Conservation (phyloP, 2,888 invertebrate species). For the Perizoma flavofasciatum region DNA sequence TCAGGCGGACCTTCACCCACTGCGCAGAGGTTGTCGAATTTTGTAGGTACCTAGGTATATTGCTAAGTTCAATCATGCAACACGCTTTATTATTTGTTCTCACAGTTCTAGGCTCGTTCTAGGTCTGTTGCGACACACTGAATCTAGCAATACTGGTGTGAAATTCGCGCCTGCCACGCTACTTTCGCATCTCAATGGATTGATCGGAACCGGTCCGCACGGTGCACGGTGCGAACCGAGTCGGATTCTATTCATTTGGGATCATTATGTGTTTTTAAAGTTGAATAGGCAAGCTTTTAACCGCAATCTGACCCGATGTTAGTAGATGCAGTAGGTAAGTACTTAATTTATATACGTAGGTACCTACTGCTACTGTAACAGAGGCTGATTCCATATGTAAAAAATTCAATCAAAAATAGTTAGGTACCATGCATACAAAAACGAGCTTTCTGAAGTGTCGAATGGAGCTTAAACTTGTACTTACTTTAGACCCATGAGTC, state of each 20-base stretch:
- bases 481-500: too few relatives aligned
- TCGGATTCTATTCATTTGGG: slow-evolving; percentile 19
- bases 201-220: slow-evolving; percentile 72
- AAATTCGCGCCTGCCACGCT: slow-evolving; percentile 71
- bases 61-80: slow-evolving; percentile 49
- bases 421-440: too few relatives aligned
- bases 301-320: slow-evolving; percentile 13
- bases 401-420: too few relatives aligned
- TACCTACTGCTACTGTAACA: too few relatives aligned
- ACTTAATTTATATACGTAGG: too few relatives aligned
- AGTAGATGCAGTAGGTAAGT: too few relatives aligned
- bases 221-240: slow-evolving; percentile 25
- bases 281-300: slow-evolving; percentile 16
- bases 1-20: too few relatives aligned
- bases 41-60: too few relatives aligned
- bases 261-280: slow-evolving; percentile 17
- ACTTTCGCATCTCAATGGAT: slow-evolving; percentile 78
- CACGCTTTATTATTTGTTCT: slow-evolving; percentile 62
- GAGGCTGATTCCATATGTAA: too few relatives aligned
- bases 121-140: slow-evolving; percentile 47
- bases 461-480: too few relatives aligned
- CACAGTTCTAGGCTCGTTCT: slow-evolving; percentile 63
- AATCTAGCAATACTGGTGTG: slow-evolving; percentile 70
- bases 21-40: too few relatives aligned
- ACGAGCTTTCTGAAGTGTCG: too few relatives aligned